Evolutionary conservation across 2,888 invertebrate species (phyloP).

Genomic region (Limnephilus marmoratus): DNA sequence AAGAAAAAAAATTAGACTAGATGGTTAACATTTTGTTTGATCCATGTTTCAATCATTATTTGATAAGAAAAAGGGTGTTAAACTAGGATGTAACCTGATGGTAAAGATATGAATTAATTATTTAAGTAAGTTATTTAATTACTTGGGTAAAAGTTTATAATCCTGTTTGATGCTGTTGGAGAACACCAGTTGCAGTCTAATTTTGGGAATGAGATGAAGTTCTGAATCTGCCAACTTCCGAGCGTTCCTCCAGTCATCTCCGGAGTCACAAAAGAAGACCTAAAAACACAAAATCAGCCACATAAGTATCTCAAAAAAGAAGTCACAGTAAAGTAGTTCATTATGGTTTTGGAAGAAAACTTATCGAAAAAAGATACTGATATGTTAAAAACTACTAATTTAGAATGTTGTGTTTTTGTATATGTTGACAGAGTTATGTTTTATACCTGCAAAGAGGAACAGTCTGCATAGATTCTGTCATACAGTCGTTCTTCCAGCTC

Average conservation of each 20-base stretch:
- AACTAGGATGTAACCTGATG: too few species aligned
- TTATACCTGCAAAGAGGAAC: conserved; percentile 81
- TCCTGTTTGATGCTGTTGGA: conserved; percentile 87
- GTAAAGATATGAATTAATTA: background rate
- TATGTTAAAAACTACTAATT: too few species aligned
- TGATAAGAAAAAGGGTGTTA: too few species aligned
- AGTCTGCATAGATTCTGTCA: conserved; percentile 84
- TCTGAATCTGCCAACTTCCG: conserved; percentile 85
- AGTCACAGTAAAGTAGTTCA: background rate
- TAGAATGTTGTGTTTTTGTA: too few species aligned
- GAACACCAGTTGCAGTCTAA: conserved; percentile 81
- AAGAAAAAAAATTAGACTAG: too few species aligned
- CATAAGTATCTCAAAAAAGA: background rate
- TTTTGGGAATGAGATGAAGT: conserved; percentile 84
- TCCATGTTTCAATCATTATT: too few species aligned
- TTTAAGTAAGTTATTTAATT: conserved; percentile 52
- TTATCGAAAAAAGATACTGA: too few species aligned
- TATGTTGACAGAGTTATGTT: background rate
- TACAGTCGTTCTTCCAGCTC: conserved; percentile 89
- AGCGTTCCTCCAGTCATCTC: conserved; percentile 86
- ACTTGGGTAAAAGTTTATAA: conserved; percentile 83
- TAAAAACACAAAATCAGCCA: conserved; percentile 65
- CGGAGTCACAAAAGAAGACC: conserved; percentile 78
- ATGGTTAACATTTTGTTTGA: too few species aligned
- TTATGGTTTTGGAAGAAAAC: background rate